Evolutionary conservation across 2,797 vertebrate genomes (phyloP), one percentile per base, ranked within the genome.

Genomic region (Halcyon smyrnensis): DNA sequence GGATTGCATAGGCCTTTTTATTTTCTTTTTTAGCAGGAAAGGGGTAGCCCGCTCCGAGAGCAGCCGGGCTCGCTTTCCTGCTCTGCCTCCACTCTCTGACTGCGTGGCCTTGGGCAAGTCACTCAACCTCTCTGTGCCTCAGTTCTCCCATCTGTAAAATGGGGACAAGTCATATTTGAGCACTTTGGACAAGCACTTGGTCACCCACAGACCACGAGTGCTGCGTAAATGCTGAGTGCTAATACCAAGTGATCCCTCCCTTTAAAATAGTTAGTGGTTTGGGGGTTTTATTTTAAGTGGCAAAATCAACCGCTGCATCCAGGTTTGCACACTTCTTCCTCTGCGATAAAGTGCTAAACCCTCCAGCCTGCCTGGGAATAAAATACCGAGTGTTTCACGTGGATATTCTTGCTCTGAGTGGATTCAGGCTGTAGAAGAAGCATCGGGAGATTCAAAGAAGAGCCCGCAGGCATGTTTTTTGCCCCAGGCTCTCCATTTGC

Each of bases 101-200:
- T 92, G 75, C 14, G 94, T 96, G 95, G 95, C 95, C 95, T 96
- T 96, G 97, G 96, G 95, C 94, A 96, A 95, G 95, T 89, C 94
- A 95, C 96, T 95, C 45, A 15, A 37, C 94, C 90, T 93, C 85
- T 93, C 87, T 95, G 80, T 95, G 93, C 94, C 97, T 96, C 95
- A 95, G 96, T 93, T 96, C 95, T 93, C 96, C 96, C 91, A 89
- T 93, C 94, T 94, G 92, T 96, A 95, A 96, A 96, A 95, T 93
- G 91, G 95, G 94, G 89, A 95, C 87, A 93, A 97, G 93, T 93
- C 89, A 87, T 97, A 94, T 87, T 16, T 36, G 56, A 93, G 93
- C 92, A 95, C 95, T 96, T 97, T 84, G 86, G 70, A 75, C 59
- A 65, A 93, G 92, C 92, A 37, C 78, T 95, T 63, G 65, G 73